Evolutionary conservation across 2,888 invertebrate genomes (phyloP), one percentile per base, ranked within the genome.

Genomic region (Phasia obesa): DNA sequence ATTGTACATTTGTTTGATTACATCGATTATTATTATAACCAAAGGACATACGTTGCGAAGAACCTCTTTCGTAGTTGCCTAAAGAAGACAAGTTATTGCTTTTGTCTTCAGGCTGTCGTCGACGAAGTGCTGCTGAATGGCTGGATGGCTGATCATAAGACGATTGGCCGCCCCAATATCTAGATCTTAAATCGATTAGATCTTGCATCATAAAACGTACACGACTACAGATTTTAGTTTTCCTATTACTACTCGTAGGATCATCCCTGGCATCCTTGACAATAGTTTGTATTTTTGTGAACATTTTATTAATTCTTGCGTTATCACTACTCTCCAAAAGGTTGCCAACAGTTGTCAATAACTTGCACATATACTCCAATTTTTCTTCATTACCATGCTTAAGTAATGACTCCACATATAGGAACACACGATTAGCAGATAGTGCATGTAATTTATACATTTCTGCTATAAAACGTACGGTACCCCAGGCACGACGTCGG

Each of bases 191-290:
- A 31, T 90, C 90, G 0, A 90, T 81, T 6, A 90, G 88, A 84
- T 90, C 90, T 79, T 90, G 91, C 89, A 90, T 87, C 91, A 90
- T 90, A 60, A 90, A 90, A 1, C 91, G 87, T 9, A 90, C 90
- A 25, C 90, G 88, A 59, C 91, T 90, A 82, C 90, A 90, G 0
- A 90, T 89, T 85, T 17, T 64, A 49, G 13, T 67, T 65, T 53
- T 75, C 44, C n/a, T 69, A 6, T 62, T 73, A 11, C 5, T 4
- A 2, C 57, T 4, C n/a, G n/a, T n/a, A n/a, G n/a, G n/a, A n/a
- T n/a, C n/a, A 15, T 69, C 53, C 15, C 69, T 75, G 0, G 89
- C 81, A 3, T 88, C 87, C 3, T 88, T 85, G 4, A 90, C 86
- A 65, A 88, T 87, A 3, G 87, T 86, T 67, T 87, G 88, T 4